A percentile compares a stretch with the other conserved stretches of the same genome.
Evolutionary conservation across 2,888 invertebrate species (phyloP).

Genomic region (Polyommatus icarus): DNA sequence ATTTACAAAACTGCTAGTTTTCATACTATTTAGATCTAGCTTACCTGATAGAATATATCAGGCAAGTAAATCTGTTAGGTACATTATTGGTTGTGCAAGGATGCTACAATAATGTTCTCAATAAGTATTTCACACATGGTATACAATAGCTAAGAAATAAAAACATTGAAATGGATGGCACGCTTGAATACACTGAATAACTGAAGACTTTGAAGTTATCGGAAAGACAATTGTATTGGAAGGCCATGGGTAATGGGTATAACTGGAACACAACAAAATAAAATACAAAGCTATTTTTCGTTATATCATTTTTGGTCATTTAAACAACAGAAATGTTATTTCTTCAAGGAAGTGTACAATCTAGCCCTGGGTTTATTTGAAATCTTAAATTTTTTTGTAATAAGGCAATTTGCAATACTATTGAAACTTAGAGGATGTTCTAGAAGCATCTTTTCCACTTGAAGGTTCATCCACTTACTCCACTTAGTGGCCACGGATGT

Average conservation of each 20-base stretch:
- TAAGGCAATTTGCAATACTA: neutral
- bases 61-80: too few relatives aligned
- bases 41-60: too few relatives aligned
- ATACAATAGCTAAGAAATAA: neutral
- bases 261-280: too few relatives aligned
- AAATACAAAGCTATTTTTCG: too few relatives aligned
- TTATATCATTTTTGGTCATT: too few relatives aligned
- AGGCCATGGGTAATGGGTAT: neutral
- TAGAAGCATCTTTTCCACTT: constrained; percentile 2
- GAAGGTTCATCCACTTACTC: constrained; percentile 2
- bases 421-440: neutral
- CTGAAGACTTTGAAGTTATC: neutral
- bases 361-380: neutral
- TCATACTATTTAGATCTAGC: too few relatives aligned
- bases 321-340: too few relatives aligned
- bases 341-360: too few relatives aligned
- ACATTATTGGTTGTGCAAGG: too few relatives aligned
- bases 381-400: neutral
- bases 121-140: neutral
- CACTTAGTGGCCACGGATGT: neutral
- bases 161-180: neutral
- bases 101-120: too few relatives aligned
- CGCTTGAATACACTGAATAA: neutral
- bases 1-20: too few relatives aligned
- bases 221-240: neutral